Percentiles rank a stretch among this genome's conserved stretches.
phyloP scores from a whole-genome alignment of 2,113 vertebrate species.

The Cnemophilus loriae region DNA sequence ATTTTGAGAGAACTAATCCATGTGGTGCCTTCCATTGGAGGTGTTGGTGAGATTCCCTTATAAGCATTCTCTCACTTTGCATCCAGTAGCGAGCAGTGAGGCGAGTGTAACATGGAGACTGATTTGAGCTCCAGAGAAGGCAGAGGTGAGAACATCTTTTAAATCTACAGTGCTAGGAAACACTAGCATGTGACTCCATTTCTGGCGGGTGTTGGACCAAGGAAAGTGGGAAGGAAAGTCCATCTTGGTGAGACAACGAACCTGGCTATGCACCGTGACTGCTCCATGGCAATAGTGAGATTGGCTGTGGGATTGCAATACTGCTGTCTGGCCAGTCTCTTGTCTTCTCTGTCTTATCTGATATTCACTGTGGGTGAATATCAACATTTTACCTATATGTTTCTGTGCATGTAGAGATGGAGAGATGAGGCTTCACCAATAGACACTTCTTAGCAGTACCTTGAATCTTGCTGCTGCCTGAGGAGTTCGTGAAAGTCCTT shows the following conservation, averaged over 20 bases:
- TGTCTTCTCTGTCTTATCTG: not conserved
- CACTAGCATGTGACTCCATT: not conserved
- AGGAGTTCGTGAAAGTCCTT: not conserved
- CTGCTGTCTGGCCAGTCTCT: not conserved
- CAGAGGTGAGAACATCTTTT: not conserved
- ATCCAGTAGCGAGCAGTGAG: not conserved
- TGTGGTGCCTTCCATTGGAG: not conserved
- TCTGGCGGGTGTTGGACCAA: not conserved
- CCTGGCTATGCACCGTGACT: not conserved
- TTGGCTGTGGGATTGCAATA: rapidly evolving
- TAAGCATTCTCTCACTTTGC: not conserved
- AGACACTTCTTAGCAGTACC: not conserved
- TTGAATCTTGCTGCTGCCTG: not conserved
- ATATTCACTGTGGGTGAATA: not conserved
- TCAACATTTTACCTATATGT: not conserved
- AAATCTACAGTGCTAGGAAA: not conserved
- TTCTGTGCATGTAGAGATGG: not conserved
- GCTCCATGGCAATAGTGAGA: not conserved
- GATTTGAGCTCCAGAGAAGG: not conserved
- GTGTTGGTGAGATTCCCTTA: not conserved
- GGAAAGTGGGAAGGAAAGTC: not conserved
- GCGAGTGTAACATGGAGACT: not conserved
- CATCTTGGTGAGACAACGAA: not conserved
- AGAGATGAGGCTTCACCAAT: not conserved
- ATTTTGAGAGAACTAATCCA: not conserved